Evolutionary conservation across 2,113 vertebrate genomes (phyloP), one percentile per base, ranked within the genome.

Genomic region (Callithrix jacchus): DNA sequence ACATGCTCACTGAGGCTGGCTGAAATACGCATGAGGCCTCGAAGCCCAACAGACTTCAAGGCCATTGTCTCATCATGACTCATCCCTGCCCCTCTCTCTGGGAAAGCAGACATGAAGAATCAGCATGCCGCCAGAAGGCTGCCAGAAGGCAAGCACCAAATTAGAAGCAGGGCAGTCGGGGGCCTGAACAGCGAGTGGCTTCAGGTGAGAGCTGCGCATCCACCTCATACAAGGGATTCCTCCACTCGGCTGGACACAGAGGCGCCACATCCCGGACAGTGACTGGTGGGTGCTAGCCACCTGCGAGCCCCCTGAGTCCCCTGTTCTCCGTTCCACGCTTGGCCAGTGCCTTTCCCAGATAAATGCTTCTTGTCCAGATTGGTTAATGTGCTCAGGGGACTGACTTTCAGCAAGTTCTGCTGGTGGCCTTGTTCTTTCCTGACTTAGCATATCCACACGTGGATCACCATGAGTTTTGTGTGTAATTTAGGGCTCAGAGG

Each of bases 181-280:
- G n/a, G 8, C 0, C 0, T 68, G 20, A 35, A 20, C 0, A 5
- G 16, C 5, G 20, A 32, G 0, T 1, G 64, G 8, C 3, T 1
- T 12, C 71, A 58, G 35, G 40, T 13, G 18, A 35, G 0, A 10
- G 3, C 32, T 3, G 27, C 1, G 6, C 66, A 14, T 16, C 81
- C 27, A 9, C 17, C 2, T 45, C n/a, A 10, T 47, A 17, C 16
- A 42, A 25, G 7, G 42, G n/a, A 2, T 0, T 8, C 18, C 9
- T 64, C n/a, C 30, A 16, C 1, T 37, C 23, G 8, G 37, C 37
- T 74, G 71, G 42, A 47, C 14, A 8, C 0, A 1, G 37, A 42
- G 74, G 74, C 3, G 23, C 21, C 37, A 10, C 2, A 5, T 23
- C 37, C 71, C 1, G 11, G 37, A 40, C 37, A 6, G 21, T 40